These are phyloP conservation scores for Diaprepes abbreviatus DNA, from an alignment of 2,888 invertebrate species.

Conservation along the genomic window DNA sequence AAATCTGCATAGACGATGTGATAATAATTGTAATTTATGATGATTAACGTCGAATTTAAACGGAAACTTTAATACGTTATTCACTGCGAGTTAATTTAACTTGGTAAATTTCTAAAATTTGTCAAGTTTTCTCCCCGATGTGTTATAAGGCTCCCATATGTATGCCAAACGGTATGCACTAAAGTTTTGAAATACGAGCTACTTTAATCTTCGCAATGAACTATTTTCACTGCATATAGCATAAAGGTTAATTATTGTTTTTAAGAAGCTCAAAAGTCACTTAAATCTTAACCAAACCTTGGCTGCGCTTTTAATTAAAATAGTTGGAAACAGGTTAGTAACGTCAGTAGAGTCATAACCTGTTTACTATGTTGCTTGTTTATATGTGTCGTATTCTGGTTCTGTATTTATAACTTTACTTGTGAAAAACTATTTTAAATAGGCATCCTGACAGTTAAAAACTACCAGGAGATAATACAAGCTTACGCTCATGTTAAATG, in stretches of 20 bases:
- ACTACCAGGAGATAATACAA: too few relatives aligned
- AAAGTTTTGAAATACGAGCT: conserved; percentile 25
- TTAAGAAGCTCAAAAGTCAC: conserved; percentile 3
- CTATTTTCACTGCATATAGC: neutral
- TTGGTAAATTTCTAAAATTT: conserved; percentile 36
- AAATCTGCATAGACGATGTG: too few relatives aligned
- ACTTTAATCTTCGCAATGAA: conserved; percentile 8
- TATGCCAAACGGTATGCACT: conserved; percentile 21
- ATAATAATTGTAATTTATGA: too few relatives aligned
- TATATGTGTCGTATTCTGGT: too few relatives aligned
- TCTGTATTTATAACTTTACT: too few relatives aligned
- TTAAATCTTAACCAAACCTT: neutral
- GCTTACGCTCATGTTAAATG: too few relatives aligned
- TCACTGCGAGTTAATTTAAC: conserved; percentile 34
- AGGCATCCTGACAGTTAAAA: too few relatives aligned
- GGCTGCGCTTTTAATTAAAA: neutral
- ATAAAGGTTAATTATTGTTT: conserved; percentile 5
- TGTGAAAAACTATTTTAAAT: too few relatives aligned
- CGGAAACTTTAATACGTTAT: conserved; percentile 33
- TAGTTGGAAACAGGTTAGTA: too few relatives aligned
- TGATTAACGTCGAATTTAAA: conserved; percentile 61
- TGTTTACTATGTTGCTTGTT: too few relatives aligned
- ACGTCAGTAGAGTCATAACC: too few relatives aligned
- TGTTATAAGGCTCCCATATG: conserved; percentile 26
- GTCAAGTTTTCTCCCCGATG: conserved; percentile 44